Base-by-base conservation (phyloP, 2,797 vertebrate genomes). In the Hylomyscus alleni region DNA sequence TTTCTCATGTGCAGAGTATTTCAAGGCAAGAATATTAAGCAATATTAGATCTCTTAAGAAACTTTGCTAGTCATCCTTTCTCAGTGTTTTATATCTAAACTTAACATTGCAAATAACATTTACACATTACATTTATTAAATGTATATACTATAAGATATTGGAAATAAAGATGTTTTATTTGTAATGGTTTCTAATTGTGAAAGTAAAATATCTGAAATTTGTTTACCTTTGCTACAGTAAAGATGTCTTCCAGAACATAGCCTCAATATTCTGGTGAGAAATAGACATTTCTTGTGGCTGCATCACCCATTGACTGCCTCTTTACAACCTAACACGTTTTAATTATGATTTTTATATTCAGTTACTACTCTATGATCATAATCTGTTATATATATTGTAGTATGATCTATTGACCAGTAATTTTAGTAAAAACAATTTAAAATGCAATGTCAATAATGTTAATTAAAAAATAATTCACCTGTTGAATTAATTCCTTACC, bases 341-440 rank as follows among this genome's bases (percentile, higher is more conserved):
- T 90, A 93, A 87, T 86, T 85, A 93, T 69, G 15, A 52, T 76
- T 87, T 94, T 90, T 80, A 72, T 80, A 62, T 83, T 4, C 26
- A 73, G 2, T 37, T 15, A 77, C 81, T 85, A 75, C 1, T 58
- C 90, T 93, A 31, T 69, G 29, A 40, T 54, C 0, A 52, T 60
- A 92, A 37, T 73, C 82, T 83, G 0, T 67, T 91, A 90, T 95
- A 24, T 67, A 24, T 4, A 67, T 73, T 72, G 17, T 67, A 31
- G 37, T 81, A n/a, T 67, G 7, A 82, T 29, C 83, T 86, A 12
- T 65, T 72, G 19, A 83, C 3, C 6, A 94, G n/a, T 12, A 26
- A 78, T 22, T 94, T 83, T 89, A 76, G n/a, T 8, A 73, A 88
- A 19, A 44, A 44, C 9, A 88, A 81, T 14, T 83, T 40, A 60